A percentile compares a stretch with the other conserved stretches of the same genome.
Evolutionary conservation across 2,797 vertebrate species (phyloP).

Genomic region (Kryptopterus vitreolus): DNA sequence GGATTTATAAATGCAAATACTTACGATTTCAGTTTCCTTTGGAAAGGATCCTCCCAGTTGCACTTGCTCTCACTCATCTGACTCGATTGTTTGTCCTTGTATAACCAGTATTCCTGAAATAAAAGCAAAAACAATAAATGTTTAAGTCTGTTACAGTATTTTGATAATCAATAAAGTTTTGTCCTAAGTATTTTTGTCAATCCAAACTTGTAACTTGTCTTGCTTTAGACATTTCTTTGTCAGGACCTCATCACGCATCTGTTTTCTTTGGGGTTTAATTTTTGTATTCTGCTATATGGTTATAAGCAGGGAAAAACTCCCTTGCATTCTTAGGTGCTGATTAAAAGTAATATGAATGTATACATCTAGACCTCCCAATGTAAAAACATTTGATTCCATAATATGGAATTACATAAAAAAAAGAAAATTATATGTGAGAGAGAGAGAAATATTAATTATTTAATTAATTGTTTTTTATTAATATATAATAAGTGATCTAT

Average conservation of each 20-base stretch:
- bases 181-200: constrained; percentile 75
- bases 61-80: constrained; percentile 48
- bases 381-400: too few relatives aligned
- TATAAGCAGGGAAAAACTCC: too few relatives aligned
- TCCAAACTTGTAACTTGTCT: constrained; percentile 31
- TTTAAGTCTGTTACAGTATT: constrained; percentile 76
- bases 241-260: neutral
- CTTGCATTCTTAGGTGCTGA: too few relatives aligned
- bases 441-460: too few relatives aligned
- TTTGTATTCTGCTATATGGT: too few relatives aligned
- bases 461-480: too few relatives aligned
- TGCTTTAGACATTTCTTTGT: constrained; percentile 5
- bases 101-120: constrained; percentile 66
- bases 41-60: constrained; percentile 56
- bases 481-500: too few relatives aligned
- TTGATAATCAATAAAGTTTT: constrained; percentile 82
- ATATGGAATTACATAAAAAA: too few relatives aligned
- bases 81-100: constrained; percentile 60
- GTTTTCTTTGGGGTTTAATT: too few relatives aligned
- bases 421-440: too few relatives aligned
- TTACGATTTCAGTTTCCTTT: constrained; percentile 56
- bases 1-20: constrained; percentile 38
- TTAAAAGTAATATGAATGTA: too few relatives aligned
- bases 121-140: constrained; percentile 58
- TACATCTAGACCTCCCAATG: too few relatives aligned